Conservation (phyloP, 1,140 invertebrate genomes). For the Steinernema khuongi region DNA sequence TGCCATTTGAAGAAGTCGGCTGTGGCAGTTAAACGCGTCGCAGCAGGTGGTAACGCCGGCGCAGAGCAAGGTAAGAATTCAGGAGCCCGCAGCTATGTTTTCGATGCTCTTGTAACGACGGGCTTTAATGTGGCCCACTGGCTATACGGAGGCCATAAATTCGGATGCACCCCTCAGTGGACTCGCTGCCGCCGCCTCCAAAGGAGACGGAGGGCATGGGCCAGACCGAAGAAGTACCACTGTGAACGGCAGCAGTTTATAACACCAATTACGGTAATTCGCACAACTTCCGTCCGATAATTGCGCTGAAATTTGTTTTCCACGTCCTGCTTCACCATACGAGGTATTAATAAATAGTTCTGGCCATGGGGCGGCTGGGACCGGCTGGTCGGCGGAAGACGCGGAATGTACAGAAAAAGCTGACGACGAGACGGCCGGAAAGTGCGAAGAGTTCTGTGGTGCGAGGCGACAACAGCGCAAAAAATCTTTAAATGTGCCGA, state of each 20-base stretch:
- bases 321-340: background rate
- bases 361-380: background rate
- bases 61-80: too few relatives aligned
- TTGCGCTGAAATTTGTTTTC: constrained; percentile 9
- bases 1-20: too few relatives aligned
- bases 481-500: constrained; percentile 6
- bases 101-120: too few relatives aligned
- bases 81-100: too few relatives aligned
- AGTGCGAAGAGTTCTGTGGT: background rate
- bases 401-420: background rate
- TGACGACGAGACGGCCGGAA: background rate
- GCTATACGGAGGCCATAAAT: too few relatives aligned
- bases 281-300: background rate
- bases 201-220: too few relatives aligned
- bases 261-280: constrained; percentile 11
- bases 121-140: too few relatives aligned
- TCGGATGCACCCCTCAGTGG: too few relatives aligned
- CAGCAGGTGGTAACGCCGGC: too few relatives aligned
- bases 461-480: constrained; percentile 4
- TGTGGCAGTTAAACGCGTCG: too few relatives aligned
- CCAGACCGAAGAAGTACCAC: background rate
- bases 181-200: too few relatives aligned
- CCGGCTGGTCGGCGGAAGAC: background rate
- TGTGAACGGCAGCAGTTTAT: background rate
- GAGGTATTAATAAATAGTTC: background rate